These are phyloP conservation scores for Callyntrura sp. DNA, from an alignment of 2,888 invertebrate species.

Conservation along the genomic window DNA sequence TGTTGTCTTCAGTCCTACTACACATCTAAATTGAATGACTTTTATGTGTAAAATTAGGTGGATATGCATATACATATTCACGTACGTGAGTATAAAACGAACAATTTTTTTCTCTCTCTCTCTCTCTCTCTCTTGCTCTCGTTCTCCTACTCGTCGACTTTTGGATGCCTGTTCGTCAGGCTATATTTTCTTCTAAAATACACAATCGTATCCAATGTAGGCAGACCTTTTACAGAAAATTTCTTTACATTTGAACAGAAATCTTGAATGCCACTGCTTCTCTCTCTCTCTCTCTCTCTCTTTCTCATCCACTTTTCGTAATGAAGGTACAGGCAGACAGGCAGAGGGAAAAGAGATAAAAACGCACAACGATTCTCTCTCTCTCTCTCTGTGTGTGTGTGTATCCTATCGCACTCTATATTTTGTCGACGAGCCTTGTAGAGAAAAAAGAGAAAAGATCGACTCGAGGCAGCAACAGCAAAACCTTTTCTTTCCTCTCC, in stretches of 20 bases:
- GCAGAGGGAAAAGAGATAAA: slow-evolving; percentile 47
- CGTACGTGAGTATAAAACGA: background rate
- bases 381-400: background rate
- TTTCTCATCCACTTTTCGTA: too few relatives aligned
- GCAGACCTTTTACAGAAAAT: too few relatives aligned
- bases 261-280: slow-evolving; percentile 18
- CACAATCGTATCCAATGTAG: too few relatives aligned
- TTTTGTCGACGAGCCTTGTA: slow-evolving; percentile 47
- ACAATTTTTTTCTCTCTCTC: too few relatives aligned
- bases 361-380: slow-evolving; percentile 41
- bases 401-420: too few relatives aligned
- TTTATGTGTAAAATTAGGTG: background rate
- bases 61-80: background rate
- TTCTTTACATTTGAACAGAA: slow-evolving; percentile 6
- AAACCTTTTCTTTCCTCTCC: slow-evolving; percentile 34
- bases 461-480: background rate
- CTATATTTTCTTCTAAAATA: too few relatives aligned
- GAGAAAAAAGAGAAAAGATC: slow-evolving; percentile 1
- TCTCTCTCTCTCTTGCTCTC: too few relatives aligned
- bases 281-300: too few relatives aligned
- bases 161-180: too few relatives aligned
- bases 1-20: background rate
- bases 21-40: slow-evolving; percentile 11
- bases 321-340: background rate
- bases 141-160: too few relatives aligned